Evolutionary conservation across 2,797 vertebrate species (phyloP).

Genomic region (Spea hammondii): DNA sequence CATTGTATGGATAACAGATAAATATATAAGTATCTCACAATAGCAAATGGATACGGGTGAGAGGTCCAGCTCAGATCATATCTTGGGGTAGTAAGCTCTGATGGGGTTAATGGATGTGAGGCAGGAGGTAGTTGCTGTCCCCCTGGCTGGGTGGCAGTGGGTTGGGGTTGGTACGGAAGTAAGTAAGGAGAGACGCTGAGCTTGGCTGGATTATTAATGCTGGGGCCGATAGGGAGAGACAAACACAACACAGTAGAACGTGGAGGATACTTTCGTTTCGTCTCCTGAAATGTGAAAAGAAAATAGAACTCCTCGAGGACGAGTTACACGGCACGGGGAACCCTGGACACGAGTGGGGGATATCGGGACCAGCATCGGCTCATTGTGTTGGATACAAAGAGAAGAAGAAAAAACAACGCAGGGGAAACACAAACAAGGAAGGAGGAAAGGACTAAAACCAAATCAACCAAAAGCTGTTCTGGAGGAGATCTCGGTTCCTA

Average conservation of each 20-base stretch:
- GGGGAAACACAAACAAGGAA: not conserved
- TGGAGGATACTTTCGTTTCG: slow-evolving; percentile 15
- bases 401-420: not conserved
- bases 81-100: not conserved
- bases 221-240: slow-evolving; percentile 27
- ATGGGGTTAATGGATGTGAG: not conserved
- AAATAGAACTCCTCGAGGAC: slow-evolving; percentile 24
- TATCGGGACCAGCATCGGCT: not conserved
- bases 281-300: not conserved
- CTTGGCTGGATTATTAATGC: not conserved
- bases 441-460: not conserved
- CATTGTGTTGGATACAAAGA: slow-evolving; percentile 11
- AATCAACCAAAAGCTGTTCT: not conserved
- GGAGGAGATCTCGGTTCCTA: not conserved
- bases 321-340: slow-evolving; percentile 14
- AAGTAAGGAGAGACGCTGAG: not conserved
- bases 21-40: no score
- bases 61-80: not conserved
- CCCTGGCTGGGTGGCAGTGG: not conserved
- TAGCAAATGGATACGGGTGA: no score
- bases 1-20: no score
- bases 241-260: slow-evolving; percentile 2
- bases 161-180: slow-evolving; percentile 21
- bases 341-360: slow-evolving; percentile 13
- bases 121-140: not conserved